Conservation (phyloP, 2,113 vertebrate genomes). For the Hepsetus odoe region DNA sequence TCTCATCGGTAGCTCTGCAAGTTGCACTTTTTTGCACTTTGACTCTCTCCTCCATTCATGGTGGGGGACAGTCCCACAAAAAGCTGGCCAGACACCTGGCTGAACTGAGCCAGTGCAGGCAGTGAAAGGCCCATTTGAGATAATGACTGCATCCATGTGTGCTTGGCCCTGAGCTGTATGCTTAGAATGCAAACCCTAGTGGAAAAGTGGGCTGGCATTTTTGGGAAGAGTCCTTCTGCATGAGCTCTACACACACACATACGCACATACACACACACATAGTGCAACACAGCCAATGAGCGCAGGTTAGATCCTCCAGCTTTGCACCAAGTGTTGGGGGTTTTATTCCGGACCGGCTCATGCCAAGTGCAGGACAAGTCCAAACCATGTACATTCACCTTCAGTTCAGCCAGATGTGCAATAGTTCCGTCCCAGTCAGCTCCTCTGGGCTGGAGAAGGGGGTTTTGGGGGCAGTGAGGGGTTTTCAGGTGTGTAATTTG, state of each 20-base stretch:
- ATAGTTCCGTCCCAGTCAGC: not conserved
- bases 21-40: conserved; percentile 59
- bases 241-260: conserved; percentile 35
- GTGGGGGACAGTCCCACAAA: conserved; percentile 27
- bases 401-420: not conserved
- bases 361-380: not conserved
- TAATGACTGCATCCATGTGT: conserved; percentile 64
- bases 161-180: conserved; percentile 51
- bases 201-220: conserved; percentile 41
- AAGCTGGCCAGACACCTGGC: conserved; percentile 54
- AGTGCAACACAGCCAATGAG: not conserved
- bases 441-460: conserved; percentile 28
- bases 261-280: not conserved
- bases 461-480: not conserved
- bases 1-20: conserved; percentile 66
- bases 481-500: not conserved
- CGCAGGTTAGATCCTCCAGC: conserved; percentile 1
- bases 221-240: conserved; percentile 21
- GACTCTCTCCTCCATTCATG: conserved; percentile 21
- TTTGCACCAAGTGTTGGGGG: conserved; percentile 1
- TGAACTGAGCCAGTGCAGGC: conserved; percentile 52
- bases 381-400: not conserved
- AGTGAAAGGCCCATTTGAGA: conserved; percentile 55
- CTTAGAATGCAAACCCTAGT: conserved; percentile 56
- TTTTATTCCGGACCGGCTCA: conserved; percentile 3